Base-by-base conservation (phyloP, 2,797 vertebrate genomes). In the Lepilemur ruficaudatus region DNA sequence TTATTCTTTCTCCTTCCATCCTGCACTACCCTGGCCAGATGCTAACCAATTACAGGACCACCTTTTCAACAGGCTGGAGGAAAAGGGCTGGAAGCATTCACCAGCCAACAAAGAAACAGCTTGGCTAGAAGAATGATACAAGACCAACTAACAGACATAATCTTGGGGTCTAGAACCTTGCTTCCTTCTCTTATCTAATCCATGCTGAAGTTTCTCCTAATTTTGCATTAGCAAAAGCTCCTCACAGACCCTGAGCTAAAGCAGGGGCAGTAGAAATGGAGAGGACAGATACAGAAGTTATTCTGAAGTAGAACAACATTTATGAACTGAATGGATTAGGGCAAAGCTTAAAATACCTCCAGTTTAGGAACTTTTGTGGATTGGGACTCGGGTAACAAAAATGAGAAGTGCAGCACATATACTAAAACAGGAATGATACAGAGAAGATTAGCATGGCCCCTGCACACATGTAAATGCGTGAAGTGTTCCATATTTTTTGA, bases 211-310 rank as follows among this genome's bases (percentile, higher is more conserved):
- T 65, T 86, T 69, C 25, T 63, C 52, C 69, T 83, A 70, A 63
- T 85, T 80, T 92, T 75, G 55, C 70, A 92, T 48, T 88, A 91
- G 82, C 52, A 90, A 93, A 94, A 87, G 61, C 79, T 91, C 69
- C 86, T 93, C 55, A 79, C 10, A 76, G 76, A 55, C 32, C 20
- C 73, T 57, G 38, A 69, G 32, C 72, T 87, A 75, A 84, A 18
- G 41, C 82, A 83, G 57, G 9, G 48, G 48, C 73, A 63, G 28
- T 2, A 80, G 52, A 48, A 89, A 81, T 18, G 25, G 35, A 76
- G 41, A 93, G 57, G 32, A 75, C 22, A 87, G 41, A 61, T 73
- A 41, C 32, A 65, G 4, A 70, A 59, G 25, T 84, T 93, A 83
- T 65, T 83, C 18, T 43, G 41, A 89, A 79, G 14, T 30, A 65